These are phyloP conservation scores for Caenorhabditis becei DNA, from an alignment of 2,888 invertebrate species.

Conservation along the genomic window DNA sequence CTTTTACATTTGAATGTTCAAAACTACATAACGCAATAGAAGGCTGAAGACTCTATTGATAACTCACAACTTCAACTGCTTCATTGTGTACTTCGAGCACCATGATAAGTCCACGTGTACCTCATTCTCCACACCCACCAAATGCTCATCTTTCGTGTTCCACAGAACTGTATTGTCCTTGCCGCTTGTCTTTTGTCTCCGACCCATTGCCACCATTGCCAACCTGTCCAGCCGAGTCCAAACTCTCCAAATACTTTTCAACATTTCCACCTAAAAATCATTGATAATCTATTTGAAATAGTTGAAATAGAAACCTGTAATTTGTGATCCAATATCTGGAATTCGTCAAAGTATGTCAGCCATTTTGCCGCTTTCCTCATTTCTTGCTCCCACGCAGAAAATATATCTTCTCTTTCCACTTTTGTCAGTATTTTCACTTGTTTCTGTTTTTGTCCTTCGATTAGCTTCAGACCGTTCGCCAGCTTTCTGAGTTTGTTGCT, in stretches of 20 bases:
- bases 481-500: neutral
- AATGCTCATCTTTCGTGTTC: neutral
- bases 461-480: neutral
- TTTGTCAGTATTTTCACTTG: neutral
- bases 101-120: neutral
- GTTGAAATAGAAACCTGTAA: constrained; percentile 21
- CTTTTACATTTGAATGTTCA: constrained; percentile 5
- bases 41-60: too few relatives aligned
- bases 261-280: constrained; percentile 13
- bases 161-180: neutral
- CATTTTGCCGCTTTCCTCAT: constrained; percentile 32
- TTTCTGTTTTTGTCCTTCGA: neutral
- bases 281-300: neutral
- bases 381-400: neutral
- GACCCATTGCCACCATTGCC: neutral
- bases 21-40: too few relatives aligned
- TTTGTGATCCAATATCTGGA: constrained; percentile 11
- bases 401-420: neutral
- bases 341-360: constrained; percentile 39
- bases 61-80: neutral
- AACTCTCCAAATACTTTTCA: constrained; percentile 25
- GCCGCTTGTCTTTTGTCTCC: neutral
- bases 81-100: neutral
- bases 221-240: constrained; percentile 25
- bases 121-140: neutral